These are phyloP conservation scores for Odontomyia ornata DNA, from an alignment of 2,888 invertebrate genomes.

Conservation along the genomic window DNA sequence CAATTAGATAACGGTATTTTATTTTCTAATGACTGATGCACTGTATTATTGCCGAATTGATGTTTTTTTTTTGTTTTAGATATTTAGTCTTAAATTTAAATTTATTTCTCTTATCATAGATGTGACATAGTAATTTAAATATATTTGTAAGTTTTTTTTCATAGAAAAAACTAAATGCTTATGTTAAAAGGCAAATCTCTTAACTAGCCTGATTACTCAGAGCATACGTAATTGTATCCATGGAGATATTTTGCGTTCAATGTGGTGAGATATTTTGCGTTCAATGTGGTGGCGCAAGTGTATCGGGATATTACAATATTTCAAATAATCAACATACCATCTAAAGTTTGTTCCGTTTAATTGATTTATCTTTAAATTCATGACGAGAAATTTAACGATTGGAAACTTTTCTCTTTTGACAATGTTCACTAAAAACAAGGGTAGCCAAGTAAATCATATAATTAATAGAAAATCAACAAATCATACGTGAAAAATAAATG, in stretches of 20 bases:
- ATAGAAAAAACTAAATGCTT: slow-evolving; percentile 37
- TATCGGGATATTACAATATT: slow-evolving; percentile 20
- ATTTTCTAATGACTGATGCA: no score
- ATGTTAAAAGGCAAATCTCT: slow-evolving; percentile 35
- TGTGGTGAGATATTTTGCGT: no score
- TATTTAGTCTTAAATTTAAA: slow-evolving; percentile 35
- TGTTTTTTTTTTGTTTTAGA: slow-evolving; percentile 30
- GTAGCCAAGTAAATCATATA: background rate
- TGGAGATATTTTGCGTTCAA: slow-evolving; percentile 39
- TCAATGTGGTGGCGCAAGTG: slow-evolving; percentile 7
- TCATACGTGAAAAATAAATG: slow-evolving; percentile 54
- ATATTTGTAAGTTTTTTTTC: slow-evolving; percentile 33
- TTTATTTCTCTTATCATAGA: slow-evolving; percentile 34
- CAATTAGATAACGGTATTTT: slow-evolving; percentile 12
- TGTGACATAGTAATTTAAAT: slow-evolving; percentile 39
- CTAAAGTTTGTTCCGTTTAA: background rate
- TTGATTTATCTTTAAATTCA: slow-evolving; percentile 1
- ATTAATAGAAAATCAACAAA: slow-evolving; percentile 22
- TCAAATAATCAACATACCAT: background rate
- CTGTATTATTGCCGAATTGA: slow-evolving; percentile 17
- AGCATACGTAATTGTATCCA: slow-evolving; percentile 40
- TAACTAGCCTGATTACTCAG: slow-evolving; percentile 12
- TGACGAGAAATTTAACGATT: background rate
- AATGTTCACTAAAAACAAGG: background rate
- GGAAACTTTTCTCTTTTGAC: background rate